These are phyloP conservation scores for Hybos culiciformis DNA, from an alignment of 2,888 invertebrate species.

Conservation along the genomic window DNA sequence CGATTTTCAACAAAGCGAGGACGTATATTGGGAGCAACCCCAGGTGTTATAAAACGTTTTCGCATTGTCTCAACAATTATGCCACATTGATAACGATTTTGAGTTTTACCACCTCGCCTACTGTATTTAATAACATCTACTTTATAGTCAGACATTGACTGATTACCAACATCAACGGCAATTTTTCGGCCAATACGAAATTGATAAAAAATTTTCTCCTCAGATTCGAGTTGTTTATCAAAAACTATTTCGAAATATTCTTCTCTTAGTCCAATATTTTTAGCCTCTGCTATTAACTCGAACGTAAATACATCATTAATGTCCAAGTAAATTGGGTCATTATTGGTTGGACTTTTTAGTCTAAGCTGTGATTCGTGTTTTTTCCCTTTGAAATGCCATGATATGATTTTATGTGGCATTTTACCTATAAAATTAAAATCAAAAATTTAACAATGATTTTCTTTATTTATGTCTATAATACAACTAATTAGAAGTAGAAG, in stretches of 20 bases:
- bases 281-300: slow-evolving; percentile 41
- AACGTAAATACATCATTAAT: no score
- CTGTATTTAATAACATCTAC: background rate
- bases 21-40: slow-evolving; percentile 38
- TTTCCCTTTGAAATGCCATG: slow-evolving; percentile 39
- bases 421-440: no score
- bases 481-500: no score
- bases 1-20: slow-evolving; percentile 47
- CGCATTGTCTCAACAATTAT: background rate
- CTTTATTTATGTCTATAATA: no score
- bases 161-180: slow-evolving; percentile 23
- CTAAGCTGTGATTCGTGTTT: slow-evolving; percentile 31
- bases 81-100: background rate
- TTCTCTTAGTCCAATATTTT: slow-evolving; percentile 44
- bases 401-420: slow-evolving; percentile 36
- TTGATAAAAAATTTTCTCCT: no score
- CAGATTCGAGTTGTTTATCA: no score
- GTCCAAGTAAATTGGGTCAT: no score
- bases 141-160: slow-evolving; percentile 3
- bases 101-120: background rate
- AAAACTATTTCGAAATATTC: slow-evolving; percentile 50
- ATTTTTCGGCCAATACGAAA: slow-evolving; percentile 44
- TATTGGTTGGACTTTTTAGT: no score
- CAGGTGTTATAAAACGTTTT: slow-evolving; percentile 36
- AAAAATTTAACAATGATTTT: no score